Evolutionary conservation across 2,797 vertebrate species (phyloP).

Genomic region (Pachyuromys duprasi): DNA sequence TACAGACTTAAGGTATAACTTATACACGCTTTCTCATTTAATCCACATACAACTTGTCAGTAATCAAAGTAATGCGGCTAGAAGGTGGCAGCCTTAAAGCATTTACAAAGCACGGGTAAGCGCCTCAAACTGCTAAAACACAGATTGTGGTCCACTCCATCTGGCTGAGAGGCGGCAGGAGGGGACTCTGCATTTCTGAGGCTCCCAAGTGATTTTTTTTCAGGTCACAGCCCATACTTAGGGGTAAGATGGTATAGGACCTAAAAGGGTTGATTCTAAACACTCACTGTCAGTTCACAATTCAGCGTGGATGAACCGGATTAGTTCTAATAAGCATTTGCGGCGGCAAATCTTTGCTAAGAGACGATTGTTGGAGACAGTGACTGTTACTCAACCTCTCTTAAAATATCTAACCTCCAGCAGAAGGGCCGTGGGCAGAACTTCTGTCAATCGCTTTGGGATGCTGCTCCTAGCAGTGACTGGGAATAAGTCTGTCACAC

Average conservation of each 20-base stretch:
- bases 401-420: neutral
- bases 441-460: neutral
- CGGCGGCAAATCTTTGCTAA: neutral
- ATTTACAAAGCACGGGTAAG: neutral
- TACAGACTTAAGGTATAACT: constrained; percentile 1
- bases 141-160: neutral
- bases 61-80: neutral
- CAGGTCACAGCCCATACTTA: neutral
- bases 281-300: neutral
- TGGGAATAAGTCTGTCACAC: neutral
- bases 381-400: neutral
- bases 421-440: neutral
- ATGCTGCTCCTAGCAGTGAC: neutral
- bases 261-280: neutral
- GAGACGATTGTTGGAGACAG: neutral
- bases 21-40: neutral
- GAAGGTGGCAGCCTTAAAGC: neutral
- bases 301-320: neutral
- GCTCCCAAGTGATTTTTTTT: neutral
- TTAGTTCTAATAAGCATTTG: neutral
- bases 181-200: neutral
- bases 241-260: neutral
- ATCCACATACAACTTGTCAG: constrained; percentile 7
- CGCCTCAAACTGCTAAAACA: neutral
- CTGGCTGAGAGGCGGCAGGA: neutral